phyloP scores from a whole-genome alignment of 2,113 vertebrate genomes.

The Tricholaema leucomelas region DNA sequence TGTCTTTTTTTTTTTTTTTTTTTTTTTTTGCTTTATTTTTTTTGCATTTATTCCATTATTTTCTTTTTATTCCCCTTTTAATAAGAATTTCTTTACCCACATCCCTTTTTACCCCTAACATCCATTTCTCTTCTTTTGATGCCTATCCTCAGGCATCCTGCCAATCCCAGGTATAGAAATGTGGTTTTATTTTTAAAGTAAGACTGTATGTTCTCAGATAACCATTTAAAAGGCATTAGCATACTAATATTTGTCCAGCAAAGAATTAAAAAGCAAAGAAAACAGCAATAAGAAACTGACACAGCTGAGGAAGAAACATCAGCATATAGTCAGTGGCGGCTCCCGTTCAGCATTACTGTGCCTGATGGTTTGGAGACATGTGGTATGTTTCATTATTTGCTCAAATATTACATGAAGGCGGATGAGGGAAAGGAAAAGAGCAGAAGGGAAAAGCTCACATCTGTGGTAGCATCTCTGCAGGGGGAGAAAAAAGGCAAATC shows the following conservation, averaged over 20 bases:
- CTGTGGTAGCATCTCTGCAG: conserved; percentile 36
- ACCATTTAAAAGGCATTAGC: not conserved
- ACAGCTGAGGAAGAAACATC: not conserved
- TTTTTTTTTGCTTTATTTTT: conserved; percentile 53
- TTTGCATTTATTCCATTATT: conserved; percentile 32
- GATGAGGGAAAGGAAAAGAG: not conserved
- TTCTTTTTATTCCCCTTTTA: not conserved
- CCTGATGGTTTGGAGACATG: not conserved
- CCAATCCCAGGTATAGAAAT: not conserved
- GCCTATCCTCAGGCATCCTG: not conserved
- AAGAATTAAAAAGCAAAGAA: not conserved
- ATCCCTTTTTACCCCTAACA: not conserved
- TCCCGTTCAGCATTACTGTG: not conserved
- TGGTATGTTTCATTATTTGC: not conserved
- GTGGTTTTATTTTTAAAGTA: not conserved
- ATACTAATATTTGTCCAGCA: conserved; percentile 1
- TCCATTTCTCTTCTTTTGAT: not conserved
- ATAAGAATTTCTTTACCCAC: not conserved
- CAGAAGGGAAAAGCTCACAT: conserved; percentile 17
- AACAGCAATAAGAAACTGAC: not conserved
- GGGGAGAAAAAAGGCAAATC: conserved; percentile 42
- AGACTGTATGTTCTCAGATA: not conserved
- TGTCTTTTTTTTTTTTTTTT: conserved; percentile 44
- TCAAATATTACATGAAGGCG: conserved; percentile 39
- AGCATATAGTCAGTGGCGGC: not conserved